Base-by-base conservation (phyloP, 1,140 invertebrate species). In the Carposina sasakii region DNA sequence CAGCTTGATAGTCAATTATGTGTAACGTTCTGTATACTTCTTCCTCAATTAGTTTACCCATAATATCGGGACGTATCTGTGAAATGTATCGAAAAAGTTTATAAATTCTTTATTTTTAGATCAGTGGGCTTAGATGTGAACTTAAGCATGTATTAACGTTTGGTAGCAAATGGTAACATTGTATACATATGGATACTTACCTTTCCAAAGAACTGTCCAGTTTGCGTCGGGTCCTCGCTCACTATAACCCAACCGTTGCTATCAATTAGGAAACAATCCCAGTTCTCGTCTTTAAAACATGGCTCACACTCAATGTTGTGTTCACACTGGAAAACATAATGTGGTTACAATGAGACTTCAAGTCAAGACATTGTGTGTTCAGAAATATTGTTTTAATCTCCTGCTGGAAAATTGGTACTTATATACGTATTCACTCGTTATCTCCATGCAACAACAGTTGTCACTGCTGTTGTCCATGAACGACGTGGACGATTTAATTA, bases 201-300 rank as follows among this genome's bases (percentile, higher is more conserved):
- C 70, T 95, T 92, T 0, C 96, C 96, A 60, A 97, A 96, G 76
- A 97, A 97, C 54, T 87, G 87, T n/a, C 94, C 94, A 4, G 93
- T 93, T 49, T 94, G 88, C 4, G 78, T 79, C 1, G 85, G 71
- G n/a, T 90, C 86, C 63, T 95, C 90, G 1, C 93, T 92, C 10
- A 96, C 90, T 0, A 94, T 82, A 10, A 98, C 88, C 82, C 92
- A 98, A 3, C 94, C 96, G 73, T 96, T 95, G 72, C 96, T 96
- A 72, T 98, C 96, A 13, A 98, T 81, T 22, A 98, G 85, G 71
- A 91, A 95, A 71, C 96, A 98, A 43, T 95, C 91, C 59, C 94
- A 87, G 24, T 90, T 88, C n/a, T n/a, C n/a, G 23, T 90, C 88
- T 9, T 90, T 88, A 5, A 88, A 87, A 69, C 94, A 96, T 0